Evolutionary conservation across 2,888 invertebrate genomes (phyloP), one percentile per base, ranked within the genome.

Genomic region (Gortyna flavago): DNA sequence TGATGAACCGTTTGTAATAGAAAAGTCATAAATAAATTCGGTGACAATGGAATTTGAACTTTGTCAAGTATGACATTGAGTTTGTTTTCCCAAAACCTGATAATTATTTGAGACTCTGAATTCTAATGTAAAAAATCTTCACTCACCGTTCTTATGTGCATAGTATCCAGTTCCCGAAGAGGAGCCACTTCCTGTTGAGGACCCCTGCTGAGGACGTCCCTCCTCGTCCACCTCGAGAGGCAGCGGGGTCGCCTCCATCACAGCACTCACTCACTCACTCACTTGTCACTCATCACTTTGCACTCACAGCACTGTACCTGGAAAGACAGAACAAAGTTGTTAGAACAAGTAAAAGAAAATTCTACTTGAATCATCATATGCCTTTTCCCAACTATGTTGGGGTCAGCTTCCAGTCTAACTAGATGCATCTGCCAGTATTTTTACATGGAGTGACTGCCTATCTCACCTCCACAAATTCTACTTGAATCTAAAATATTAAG

Each of bases 91-190:
- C n/a, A n/a, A 35, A 35, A 35, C 21, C 7, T 51, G 51, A 51
- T 8, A 51, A 51, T 21, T 8, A 29, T 18, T 2, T n/a, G 21
- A 32, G 25, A 6, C 32, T 44, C 16, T 57, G 38, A 29, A 41
- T 41, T 41, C 7, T 13, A 38, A n/a, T 29, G 0, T 8, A 51
- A 2, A 51, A 62, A 66, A 38, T 8, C 2, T 32, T 0, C 18
- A 91, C 94, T 94, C 35, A 96, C 96, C 96, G 87, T 96, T 96
- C 83, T 96, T 96, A 88, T 96, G 95, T 81, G 94, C 95, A 86
- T 96, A 96, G 62, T 96, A 96, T 0, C 96, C 96, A 5, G 96
- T 95, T 2, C 96, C 96, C 0, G 96, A 95, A 0, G 96, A 96
- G 0, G 96, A 96, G 0, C 96, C 96, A 81, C 96, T 96, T n/a